Base-by-base conservation (phyloP, 1,140 invertebrate genomes). In the Drosophila nasuta region DNA sequence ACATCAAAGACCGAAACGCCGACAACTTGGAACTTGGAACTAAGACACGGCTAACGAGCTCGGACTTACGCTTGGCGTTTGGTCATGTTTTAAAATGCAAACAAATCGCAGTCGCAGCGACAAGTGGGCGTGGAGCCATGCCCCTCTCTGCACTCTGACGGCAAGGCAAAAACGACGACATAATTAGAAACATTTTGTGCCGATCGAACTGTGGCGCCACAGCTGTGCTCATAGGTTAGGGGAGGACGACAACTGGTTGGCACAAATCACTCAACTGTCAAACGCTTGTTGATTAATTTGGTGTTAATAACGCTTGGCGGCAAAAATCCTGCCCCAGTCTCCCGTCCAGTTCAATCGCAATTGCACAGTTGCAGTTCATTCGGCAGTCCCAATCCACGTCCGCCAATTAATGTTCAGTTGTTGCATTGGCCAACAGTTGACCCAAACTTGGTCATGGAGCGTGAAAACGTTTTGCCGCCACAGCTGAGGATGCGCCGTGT, bases 201-300 rank as follows among this genome's bases (percentile, higher is more conserved):
- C 17, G 38, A 56, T 48, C 30, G 43, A 41, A 60, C 68, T 20
- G 25, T 87, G 83, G 83, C 83, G 83, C 83, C 83, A 83, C 72
- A 79, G 30, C 20, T 25, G 3, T 20, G 33, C 15, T 38, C 3
- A 38, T 8, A 38, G 10, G 49, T 17, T n/a, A 15, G 52, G 51
- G 25, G 10, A 38, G 35, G 35, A 38, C 35, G 35, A 3, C 64
- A 69, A 66, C 59, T 54, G 45, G 46, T 54, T 63, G 33, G 66
- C 82, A 87, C 83, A 83, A 87, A 87, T 88, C 83, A 87, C 69
- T 87, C 83, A 87, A 60, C 85, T 83, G 83, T 87, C 83, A 88
- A 88, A 87, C 80, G 83, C 77, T 83, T 75, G 80, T 83, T 87
- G 83, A 87, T 87, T 87, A 88, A 87, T 87, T 88, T 88, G 77